Evolutionary conservation across 2,888 invertebrate species (phyloP).

Genomic region (Ormia ochracea): DNA sequence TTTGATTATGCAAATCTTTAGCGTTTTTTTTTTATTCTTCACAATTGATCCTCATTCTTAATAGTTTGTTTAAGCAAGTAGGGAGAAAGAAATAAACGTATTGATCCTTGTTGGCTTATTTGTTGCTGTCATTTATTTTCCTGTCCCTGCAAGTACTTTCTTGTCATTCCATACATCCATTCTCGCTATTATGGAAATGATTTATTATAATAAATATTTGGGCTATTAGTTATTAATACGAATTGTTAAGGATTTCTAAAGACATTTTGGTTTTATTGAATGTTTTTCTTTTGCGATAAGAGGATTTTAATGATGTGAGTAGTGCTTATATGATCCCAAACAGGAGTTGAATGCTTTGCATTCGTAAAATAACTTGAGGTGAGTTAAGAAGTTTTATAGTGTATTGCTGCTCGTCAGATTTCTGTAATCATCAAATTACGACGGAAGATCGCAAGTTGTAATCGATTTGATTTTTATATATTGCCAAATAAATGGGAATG

Average conservation of each 20-base stretch:
- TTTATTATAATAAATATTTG: constrained; percentile 61
- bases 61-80: not conserved
- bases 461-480: too few species aligned
- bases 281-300: not conserved
- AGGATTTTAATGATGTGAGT: too few species aligned
- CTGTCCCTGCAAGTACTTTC: not conserved
- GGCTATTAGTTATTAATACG: constrained; percentile 52
- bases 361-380: too few species aligned
- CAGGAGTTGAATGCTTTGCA: too few species aligned
- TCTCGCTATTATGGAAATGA: constrained; percentile 53
- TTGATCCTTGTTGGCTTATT: constrained; percentile 56
- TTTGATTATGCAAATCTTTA: constrained; percentile 55
- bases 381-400: too few species aligned
- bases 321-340: too few species aligned
- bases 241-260: constrained; percentile 10
- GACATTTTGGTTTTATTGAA: not conserved
- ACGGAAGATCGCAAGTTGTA: too few species aligned
- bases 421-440: too few species aligned
- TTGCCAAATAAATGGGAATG: too few species aligned
- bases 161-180: constrained; percentile 27
- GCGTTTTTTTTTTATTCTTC: not conserved
- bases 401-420: too few species aligned
- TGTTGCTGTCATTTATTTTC: constrained; percentile 44
- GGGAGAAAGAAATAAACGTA: not conserved
- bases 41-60: constrained; percentile 29